Evolutionary conservation across 2,797 vertebrate genomes (phyloP).

Genomic region (Cossypha polioptera): DNA sequence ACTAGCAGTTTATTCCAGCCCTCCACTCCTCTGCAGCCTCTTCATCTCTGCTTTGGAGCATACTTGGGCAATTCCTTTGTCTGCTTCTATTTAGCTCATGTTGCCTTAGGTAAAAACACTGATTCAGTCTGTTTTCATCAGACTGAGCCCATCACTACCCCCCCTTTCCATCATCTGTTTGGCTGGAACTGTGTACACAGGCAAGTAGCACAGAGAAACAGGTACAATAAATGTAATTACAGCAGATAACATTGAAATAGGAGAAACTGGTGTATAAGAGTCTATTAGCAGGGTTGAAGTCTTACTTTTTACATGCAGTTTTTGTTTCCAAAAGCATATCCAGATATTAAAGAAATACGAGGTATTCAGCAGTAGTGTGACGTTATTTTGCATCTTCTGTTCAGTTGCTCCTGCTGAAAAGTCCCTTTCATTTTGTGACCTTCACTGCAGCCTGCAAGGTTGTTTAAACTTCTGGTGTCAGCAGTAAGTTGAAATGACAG

Average conservation of each 20-base stretch:
- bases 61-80: background rate
- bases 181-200: no score
- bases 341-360: background rate
- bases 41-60: background rate
- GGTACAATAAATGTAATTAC: background rate
- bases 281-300: background rate
- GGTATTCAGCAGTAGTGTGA: background rate
- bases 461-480: background rate
- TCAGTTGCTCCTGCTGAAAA: background rate
- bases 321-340: background rate
- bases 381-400: background rate
- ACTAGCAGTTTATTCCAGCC: background rate
- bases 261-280: background rate
- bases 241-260: background rate
- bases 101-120: background rate
- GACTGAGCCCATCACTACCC: background rate
- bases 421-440: background rate
- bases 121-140: background rate
- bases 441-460: background rate
- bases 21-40: background rate
- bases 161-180: background rate
- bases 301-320: background rate
- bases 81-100: background rate
- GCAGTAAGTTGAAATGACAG: background rate
- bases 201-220: background rate